Conservation (phyloP, 2,888 invertebrate genomes). For the Pollenia angustigena region DNA sequence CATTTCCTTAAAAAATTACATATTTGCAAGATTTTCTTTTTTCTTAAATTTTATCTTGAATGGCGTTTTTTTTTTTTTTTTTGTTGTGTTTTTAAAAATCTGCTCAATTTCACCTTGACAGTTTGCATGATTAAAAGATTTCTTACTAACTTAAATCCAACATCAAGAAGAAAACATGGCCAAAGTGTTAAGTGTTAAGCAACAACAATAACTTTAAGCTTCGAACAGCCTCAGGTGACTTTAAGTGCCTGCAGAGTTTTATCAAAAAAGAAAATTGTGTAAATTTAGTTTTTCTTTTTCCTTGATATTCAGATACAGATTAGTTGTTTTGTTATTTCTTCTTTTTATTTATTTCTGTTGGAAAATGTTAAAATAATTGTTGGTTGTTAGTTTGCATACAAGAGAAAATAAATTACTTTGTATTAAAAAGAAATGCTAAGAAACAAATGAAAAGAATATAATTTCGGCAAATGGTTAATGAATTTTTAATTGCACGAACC, state of each 20-base stretch:
- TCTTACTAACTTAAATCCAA: not conserved
- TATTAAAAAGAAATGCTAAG: not conserved
- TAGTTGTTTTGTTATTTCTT: not conserved
- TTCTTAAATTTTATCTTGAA: not conserved
- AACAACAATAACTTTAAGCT: constrained; percentile 3
- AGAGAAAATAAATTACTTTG: constrained; percentile 6
- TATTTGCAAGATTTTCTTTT: not conserved
- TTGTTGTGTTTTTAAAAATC: constrained; percentile 2
- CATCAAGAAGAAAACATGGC: constrained; percentile 4
- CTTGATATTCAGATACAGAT: constrained; percentile 42
- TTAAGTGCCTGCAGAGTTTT: constrained; percentile 32
- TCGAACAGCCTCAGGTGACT: not conserved
- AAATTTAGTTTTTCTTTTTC: constrained; percentile 29
- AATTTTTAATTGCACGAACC: constrained; percentile 27
- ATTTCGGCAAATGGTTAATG: constrained; percentile 32
- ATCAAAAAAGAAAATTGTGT: constrained; percentile 42
- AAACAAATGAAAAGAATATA: not conserved
- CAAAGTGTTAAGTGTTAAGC: constrained; percentile 41
- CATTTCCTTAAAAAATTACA: constrained; percentile 41
- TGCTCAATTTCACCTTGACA: constrained; percentile 53
- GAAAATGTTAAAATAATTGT: constrained; percentile 55
- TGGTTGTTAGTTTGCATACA: constrained; percentile 18
- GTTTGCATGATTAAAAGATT: constrained; percentile 42
- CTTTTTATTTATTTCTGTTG: not conserved
- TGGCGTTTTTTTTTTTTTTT: not conserved